Base-by-base conservation (phyloP, 2,888 invertebrate genomes). In the Leuctra nigra region DNA sequence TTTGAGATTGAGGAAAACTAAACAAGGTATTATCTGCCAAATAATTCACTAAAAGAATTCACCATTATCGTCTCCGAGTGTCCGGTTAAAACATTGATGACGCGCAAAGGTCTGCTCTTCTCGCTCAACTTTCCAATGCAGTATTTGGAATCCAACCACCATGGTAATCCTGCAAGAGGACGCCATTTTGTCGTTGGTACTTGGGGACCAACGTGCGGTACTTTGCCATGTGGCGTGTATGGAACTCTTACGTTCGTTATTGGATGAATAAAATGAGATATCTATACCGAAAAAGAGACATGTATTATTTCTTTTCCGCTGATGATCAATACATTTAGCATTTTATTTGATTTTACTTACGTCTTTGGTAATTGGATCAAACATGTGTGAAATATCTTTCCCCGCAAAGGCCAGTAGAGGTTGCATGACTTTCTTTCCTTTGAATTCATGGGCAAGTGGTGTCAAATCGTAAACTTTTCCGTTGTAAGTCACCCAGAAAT, bases 371-470 rank as follows among this genome's bases (percentile, higher is more conserved):
- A 75, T 73, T 18, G 77, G 75, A 61, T 87, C 81, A 68, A 92
- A 91, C 84, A 88, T 90, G 67, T 87, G 82, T 64, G 86, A 86
- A 13, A 93, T 78, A 69, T 93, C 91, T 69, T 90, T 91, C 14
- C 92, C 93, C 7, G 88, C 91, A 68, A 81, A 79, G 0, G 84
- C 83, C 2, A 88, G 63, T 44, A 92, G 74, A 4, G 87, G 65
- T 22, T 71, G 67, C 4, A 79, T 78, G 63, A 85, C 72, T 69
- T 84, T 68, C 20, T 47, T 25, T 3, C 22, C 55, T 38, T 55
- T 56, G 64, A 75, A 71, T 65, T 72, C 68, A 56, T 73, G 66
- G 47, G 77, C 72, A 3, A 81, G 63, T 1, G 74, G 71, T 3
- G 80, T 79, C 18, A 82, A 65, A 67, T 82, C 71, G 55, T 81